Conservation (phyloP, 2,113 vertebrate genomes). For the Notarius lentiginosus region DNA sequence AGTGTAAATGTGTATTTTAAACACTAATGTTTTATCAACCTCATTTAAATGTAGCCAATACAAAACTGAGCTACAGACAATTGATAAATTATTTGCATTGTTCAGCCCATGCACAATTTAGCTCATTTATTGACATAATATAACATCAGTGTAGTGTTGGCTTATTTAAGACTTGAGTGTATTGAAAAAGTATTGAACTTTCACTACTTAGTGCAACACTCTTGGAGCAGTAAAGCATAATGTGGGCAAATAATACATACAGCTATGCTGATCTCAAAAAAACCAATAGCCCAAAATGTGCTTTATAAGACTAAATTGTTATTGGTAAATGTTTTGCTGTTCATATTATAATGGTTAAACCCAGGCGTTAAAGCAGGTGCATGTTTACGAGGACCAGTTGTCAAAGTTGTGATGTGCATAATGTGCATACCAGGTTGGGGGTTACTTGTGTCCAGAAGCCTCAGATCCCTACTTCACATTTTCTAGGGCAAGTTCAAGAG, state of each 20-base stretch:
- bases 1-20: not conserved
- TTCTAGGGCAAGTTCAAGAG: conserved; percentile 69
- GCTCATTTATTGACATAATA: not conserved
- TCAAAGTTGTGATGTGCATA: conserved; percentile 12
- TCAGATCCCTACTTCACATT: conserved; percentile 38
- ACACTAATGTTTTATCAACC: not conserved
- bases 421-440: conserved; percentile 33
- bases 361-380: conserved; percentile 19
- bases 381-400: not conserved
- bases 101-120: not conserved
- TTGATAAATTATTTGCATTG: not conserved
- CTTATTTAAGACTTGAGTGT: not conserved
- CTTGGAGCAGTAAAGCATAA: not conserved
- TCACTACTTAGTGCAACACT: not conserved
- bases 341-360: not conserved
- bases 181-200: not conserved
- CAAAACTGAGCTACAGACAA: not conserved
- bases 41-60: not conserved
- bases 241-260: not conserved
- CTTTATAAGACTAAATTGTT: not conserved
- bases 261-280: not conserved
- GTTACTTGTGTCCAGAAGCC: conserved; percentile 36
- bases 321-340: not conserved
- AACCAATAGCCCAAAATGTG: not conserved
- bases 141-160: not conserved